Evolutionary conservation across 2,797 vertebrate species (phyloP), one percentile per base, ranked within the genome.

Genomic region (Gymnocypris eckloni): DNA sequence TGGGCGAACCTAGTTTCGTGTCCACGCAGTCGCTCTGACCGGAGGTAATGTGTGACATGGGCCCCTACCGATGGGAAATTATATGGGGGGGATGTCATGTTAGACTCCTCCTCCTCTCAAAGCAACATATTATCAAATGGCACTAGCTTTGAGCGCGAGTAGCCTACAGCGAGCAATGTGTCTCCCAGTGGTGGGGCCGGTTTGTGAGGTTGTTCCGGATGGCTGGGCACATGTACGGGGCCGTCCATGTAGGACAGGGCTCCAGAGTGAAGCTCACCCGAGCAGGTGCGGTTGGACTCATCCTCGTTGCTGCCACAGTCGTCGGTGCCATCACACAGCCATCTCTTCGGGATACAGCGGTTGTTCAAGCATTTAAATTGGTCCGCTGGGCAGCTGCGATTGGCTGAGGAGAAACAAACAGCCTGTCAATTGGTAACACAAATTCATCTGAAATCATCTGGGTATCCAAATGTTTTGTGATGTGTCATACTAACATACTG

Each of bases 301-400:
- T 97, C 97, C 91, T 97, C 96, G 25, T 95, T 95, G 84, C 90
- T 95, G 4, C 96, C 96, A 85, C 97, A 97, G 79, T 97, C 97
- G 89, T 97, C 95, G 48, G 96, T 93, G 91, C 97, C 96, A 75
- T 97, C 96, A 86, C 97, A 97, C 89, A 97, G 94, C 97, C 96
- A 97, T 83, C 93, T 96, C 91, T 97, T 97, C 76, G 97, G 96
- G 89, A 97, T 97, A 87, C 97, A 97, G 81, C 96, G 96, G 88
- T 97, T 96, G 91, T 94, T 97, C 83, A 93, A 93, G 89, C 96
- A 97, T 90, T 96, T 96, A 91, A 97, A 97, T 54, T 97, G 96
- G 91, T 97, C 95, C 28, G 92, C 93, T 50, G 96, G 96, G 91
- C 97, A 97, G 78, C 93, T 97, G 13, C 96, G 96, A 92, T 97